These are phyloP conservation scores for Habropoda laboriosa DNA, from an alignment of 1,140 invertebrate genomes.

Conservation along the genomic window DNA sequence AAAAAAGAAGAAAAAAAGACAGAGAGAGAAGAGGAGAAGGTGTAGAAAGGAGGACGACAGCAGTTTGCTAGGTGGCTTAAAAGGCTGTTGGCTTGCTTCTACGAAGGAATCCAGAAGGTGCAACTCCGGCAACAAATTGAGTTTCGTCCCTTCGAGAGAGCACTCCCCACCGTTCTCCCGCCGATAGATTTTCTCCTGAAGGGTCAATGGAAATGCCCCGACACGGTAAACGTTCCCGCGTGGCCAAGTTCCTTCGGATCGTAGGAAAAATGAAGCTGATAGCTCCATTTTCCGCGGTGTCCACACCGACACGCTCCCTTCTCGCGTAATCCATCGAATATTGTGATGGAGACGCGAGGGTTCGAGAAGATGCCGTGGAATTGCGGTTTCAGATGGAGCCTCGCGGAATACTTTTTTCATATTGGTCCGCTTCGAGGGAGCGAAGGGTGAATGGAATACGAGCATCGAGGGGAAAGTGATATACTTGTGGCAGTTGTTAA, in stretches of 20 bases:
- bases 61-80: slow-evolving; percentile 26
- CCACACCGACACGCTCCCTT: not conserved
- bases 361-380: too few relatives aligned
- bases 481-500: too few relatives aligned
- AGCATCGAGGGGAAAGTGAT: too few relatives aligned
- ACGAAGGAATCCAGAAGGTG: slow-evolving; percentile 29
- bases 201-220: slow-evolving; percentile 45
- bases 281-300: not conserved
- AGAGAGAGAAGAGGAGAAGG: not conserved
- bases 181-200: slow-evolving; percentile 43
- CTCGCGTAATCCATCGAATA: not conserved
- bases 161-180: not conserved
- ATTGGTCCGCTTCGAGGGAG: too few relatives aligned
- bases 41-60: not conserved
- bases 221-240: slow-evolving; percentile 24
- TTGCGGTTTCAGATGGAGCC: too few relatives aligned
- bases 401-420: too few relatives aligned
- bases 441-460: too few relatives aligned
- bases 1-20: not conserved
- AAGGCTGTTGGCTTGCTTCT: slow-evolving; percentile 22
- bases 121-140: slow-evolving; percentile 56
- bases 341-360: too few relatives aligned
- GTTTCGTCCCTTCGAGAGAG: slow-evolving; percentile 33
- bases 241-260: not conserved
- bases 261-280: slow-evolving; percentile 11